These are phyloP conservation scores for Glaucomys volans DNA, from an alignment of 2,113 vertebrate species.

Conservation along the genomic window DNA sequence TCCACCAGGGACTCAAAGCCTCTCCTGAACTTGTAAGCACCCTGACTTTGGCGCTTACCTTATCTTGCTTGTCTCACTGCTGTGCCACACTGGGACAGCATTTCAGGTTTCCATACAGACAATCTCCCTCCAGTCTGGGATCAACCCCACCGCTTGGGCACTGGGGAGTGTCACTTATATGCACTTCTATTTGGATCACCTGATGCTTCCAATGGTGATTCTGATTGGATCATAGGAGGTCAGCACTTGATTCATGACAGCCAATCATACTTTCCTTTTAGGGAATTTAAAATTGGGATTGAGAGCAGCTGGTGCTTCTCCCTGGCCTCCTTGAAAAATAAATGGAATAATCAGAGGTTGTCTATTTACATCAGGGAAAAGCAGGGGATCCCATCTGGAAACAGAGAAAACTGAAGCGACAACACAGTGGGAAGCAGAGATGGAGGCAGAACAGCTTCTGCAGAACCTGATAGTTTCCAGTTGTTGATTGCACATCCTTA, in stretches of 20 bases:
- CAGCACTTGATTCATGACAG: neutral
- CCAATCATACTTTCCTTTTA: neutral
- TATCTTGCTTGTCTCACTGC: neutral
- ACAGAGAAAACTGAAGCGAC: neutral
- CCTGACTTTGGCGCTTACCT: neutral
- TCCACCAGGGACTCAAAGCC: neutral
- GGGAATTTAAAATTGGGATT: neutral
- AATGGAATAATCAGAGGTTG: neutral
- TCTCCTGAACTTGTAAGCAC: neutral
- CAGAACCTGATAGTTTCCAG: neutral
- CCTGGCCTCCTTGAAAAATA: neutral
- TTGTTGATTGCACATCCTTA: neutral
- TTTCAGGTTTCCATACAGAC: neutral
- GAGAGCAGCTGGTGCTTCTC: neutral
- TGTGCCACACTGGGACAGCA: neutral
- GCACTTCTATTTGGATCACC: no score
- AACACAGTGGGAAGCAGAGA: neutral
- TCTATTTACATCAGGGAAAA: neutral
- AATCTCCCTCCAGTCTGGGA: neutral
- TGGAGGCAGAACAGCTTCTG: neutral
- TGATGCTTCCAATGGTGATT: neutral
- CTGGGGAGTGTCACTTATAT: neutral
- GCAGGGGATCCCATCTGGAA: neutral
- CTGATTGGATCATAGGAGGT: neutral
- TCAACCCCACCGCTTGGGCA: fast-evolving